Conservation (phyloP, 2,797 vertebrate genomes). For the Aphelocoma californica region DNA sequence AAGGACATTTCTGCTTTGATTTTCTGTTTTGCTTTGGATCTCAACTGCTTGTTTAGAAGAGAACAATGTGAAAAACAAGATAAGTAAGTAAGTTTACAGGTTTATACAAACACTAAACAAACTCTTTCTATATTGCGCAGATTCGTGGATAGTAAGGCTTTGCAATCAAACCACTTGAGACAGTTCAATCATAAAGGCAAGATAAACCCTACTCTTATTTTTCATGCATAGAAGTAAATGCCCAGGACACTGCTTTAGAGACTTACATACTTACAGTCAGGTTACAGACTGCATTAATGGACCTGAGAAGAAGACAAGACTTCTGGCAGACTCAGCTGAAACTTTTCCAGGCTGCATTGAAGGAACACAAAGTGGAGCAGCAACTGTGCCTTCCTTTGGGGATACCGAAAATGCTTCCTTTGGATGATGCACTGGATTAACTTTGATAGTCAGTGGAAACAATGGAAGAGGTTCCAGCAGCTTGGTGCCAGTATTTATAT, state of each 20-base stretch:
- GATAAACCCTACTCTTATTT: background rate
- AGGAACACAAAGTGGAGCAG: background rate
- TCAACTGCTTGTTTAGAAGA: background rate
- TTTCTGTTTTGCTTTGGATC: background rate
- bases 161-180: background rate
- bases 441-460: background rate
- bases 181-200: background rate
- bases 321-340: background rate
- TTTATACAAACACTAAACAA: background rate
- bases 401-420: background rate
- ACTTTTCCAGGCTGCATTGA: background rate
- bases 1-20: background rate
- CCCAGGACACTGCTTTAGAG: background rate
- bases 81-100: background rate
- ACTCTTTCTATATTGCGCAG: rapidly evolving
- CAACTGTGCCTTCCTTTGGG: background rate
- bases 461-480: background rate
- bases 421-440: background rate
- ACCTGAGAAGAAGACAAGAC: background rate
- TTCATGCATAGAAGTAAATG: background rate
- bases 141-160: background rate
- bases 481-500: background rate
- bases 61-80: background rate
- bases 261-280: background rate
- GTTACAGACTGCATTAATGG: background rate